Evolutionary conservation across 2,888 invertebrate genomes (phyloP).

Genomic region (Achlya flavicornis): DNA sequence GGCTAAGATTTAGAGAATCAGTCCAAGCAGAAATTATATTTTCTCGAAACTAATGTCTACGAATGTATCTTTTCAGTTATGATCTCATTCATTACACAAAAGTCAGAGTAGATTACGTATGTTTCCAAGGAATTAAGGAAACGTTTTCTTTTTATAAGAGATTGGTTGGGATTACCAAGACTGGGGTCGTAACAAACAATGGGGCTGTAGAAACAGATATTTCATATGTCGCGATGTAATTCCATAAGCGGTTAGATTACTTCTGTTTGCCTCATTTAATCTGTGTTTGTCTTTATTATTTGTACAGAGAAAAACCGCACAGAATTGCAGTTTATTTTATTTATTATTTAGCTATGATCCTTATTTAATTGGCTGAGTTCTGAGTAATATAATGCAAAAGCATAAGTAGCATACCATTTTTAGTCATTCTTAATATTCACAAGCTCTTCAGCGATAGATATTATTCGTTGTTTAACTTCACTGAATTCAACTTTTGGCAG

Average conservation of each 20-base stretch:
- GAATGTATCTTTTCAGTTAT: conserved; percentile 28
- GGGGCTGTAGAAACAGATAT: conserved; percentile 31
- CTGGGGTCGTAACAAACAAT: conserved; percentile 54
- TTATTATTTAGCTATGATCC: not conserved
- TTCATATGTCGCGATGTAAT: conserved; percentile 30
- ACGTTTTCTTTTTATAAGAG: conserved; percentile 60
- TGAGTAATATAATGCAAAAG: not conserved
- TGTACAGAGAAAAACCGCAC: not conserved
- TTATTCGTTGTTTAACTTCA: too few species aligned
- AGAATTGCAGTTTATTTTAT: not conserved
- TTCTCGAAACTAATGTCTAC: conserved; percentile 17
- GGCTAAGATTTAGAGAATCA: conserved; percentile 23
- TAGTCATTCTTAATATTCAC: not conserved
- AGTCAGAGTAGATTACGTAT: conserved; percentile 53
- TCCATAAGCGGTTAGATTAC: conserved; percentile 28
- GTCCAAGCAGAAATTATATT: not conserved
- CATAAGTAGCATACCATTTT: not conserved
- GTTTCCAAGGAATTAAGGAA: conserved; percentile 45
- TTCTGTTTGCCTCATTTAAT: conserved; percentile 5
- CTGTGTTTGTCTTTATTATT: conserved; percentile 10
- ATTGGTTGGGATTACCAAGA: conserved; percentile 57
- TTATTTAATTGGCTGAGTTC: not conserved
- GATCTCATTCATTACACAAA: conserved; percentile 47
- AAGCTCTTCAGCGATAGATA: not conserved
- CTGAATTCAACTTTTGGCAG: too few species aligned